These are phyloP conservation scores for Ophiodon elongatus DNA, from an alignment of 2,113 vertebrate genomes.

Conservation along the genomic window DNA sequence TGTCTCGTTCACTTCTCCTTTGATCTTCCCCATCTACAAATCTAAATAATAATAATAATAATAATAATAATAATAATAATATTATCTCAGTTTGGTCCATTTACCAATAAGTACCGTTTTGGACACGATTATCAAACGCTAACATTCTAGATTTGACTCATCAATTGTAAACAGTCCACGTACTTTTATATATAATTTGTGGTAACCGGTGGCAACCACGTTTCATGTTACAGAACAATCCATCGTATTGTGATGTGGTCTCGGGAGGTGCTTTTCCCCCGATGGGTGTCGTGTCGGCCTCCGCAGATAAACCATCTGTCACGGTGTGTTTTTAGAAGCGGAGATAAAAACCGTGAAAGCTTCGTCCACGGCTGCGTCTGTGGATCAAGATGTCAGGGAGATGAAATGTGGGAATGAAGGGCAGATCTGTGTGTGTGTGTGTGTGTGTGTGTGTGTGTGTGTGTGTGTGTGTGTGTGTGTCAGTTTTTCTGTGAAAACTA, in stretches of 20 bases:
- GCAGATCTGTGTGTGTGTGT: slow-evolving; percentile 23
- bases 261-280: not conserved
- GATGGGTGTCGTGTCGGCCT: slow-evolving; percentile 20
- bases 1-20: not conserved
- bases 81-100: not conserved
- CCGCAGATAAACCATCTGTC: slow-evolving; percentile 31
- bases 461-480: slow-evolving; percentile 11
- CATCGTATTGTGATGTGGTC: slow-evolving; percentile 8
- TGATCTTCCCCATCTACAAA: not conserved
- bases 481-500: slow-evolving; percentile 30
- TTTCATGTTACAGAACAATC: not conserved
- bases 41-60: no score
- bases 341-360: slow-evolving; percentile 43
- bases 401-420: slow-evolving; percentile 53
- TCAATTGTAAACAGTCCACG: not conserved
- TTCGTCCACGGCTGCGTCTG: slow-evolving; percentile 25
- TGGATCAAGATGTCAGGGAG: slow-evolving; percentile 51
- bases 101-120: not conserved
- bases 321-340: slow-evolving; percentile 12
- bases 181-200: not conserved
- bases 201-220: not conserved
- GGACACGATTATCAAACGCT: not conserved
- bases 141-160: not conserved
- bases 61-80: no score
- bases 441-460: not conserved